phyloP scores from a whole-genome alignment of 2,113 vertebrate species.

The Osmerus eperlanus region DNA sequence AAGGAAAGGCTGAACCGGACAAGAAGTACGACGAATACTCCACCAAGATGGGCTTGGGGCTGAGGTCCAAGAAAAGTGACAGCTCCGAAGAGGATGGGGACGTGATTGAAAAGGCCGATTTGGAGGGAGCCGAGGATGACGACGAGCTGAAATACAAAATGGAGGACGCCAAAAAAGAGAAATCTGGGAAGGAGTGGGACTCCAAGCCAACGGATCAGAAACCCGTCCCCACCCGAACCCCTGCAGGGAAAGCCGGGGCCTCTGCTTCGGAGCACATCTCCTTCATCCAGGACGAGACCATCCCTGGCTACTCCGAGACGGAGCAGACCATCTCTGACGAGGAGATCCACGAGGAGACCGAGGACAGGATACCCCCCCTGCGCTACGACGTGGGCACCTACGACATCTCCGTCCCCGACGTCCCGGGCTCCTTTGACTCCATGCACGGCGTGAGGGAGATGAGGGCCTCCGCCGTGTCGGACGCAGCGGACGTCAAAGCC shows the following conservation, averaged over 20 bases:
- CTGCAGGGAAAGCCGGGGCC: slow-evolving; percentile 14
- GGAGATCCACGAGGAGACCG: slow-evolving; percentile 91
- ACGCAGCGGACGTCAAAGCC: slow-evolving; percentile 62
- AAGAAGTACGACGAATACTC: slow-evolving; percentile 63
- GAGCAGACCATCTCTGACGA: slow-evolving; percentile 98
- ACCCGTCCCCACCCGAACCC: slow-evolving; percentile 10
- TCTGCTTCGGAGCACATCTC: slow-evolving; percentile 83
- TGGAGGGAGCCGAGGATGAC: slow-evolving; percentile 85
- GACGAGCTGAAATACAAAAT: slow-evolving; percentile 62
- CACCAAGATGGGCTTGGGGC: slow-evolving; percentile 46
- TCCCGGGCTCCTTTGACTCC: slow-evolving; percentile 79
- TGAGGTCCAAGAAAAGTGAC: slow-evolving; percentile 75
- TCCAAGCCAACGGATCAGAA: slow-evolving; percentile 50
- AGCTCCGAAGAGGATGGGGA: slow-evolving; percentile 78
- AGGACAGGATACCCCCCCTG: slow-evolving; percentile 85
- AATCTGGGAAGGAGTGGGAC: slow-evolving; percentile 62
- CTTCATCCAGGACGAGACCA: slow-evolving; percentile 96
- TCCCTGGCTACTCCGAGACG: slow-evolving; percentile 94
- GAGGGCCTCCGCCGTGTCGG: slow-evolving; percentile 59
- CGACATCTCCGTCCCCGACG: slow-evolving; percentile 84
- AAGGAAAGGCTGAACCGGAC: slow-evolving; percentile 58
- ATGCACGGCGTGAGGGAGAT: slow-evolving; percentile 79
- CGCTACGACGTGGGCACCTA: slow-evolving; percentile 80
- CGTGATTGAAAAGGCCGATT: slow-evolving; percentile 90
- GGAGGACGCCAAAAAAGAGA: slow-evolving; percentile 66